Base-by-base conservation (phyloP, 2,888 invertebrate genomes). In the Monopis laevigella region DNA sequence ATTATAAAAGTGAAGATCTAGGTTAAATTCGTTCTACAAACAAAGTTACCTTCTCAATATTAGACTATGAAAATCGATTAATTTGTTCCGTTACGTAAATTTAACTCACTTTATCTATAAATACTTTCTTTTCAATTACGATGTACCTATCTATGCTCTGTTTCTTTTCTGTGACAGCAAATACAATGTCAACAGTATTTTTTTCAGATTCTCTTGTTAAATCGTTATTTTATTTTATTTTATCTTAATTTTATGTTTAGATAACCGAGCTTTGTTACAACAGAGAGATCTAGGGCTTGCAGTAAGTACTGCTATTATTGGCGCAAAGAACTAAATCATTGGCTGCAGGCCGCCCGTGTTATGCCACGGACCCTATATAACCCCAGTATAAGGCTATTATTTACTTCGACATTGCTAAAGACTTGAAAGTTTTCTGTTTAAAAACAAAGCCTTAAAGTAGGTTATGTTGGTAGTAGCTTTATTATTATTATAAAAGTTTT, bases 51-150 rank as follows among this genome's bases (percentile, higher is more conserved):
- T 11, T 32, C 32, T 32, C 17, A n/a, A n/a, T n/a, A n/a, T n/a
- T n/a, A n/a, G n/a, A n/a, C n/a, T 17, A 51, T 47, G 45, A 46
- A 49, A 50, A 65, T 61, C 57, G 58, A 61, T 66, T 62, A 59
- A n/a, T 17, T n/a, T 32, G 26, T 34, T 52, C 50, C 52, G 56
- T 54, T 52, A 59, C 66, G 59, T 62, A 52, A 67, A 71, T 74
- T 71, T 68, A 58, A 67, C 68, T 62, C 12, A 8, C 16, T 32
- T 17, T 10, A 10, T 17, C 32, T 14, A 17, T 17, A 10, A 14
- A 17, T 40, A 59, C 57, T 59, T 61, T 59, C 61, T 57, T 63
- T 60, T 53, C 43, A 48, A 27, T 39, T 46, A 41, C 52, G 48
- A 43, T 51, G 45, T 32, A 32, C 55, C 60, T 54, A 53, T 45